Evolutionary conservation across 2,888 invertebrate genomes (phyloP).

Genomic region (Thumatha senex): DNA sequence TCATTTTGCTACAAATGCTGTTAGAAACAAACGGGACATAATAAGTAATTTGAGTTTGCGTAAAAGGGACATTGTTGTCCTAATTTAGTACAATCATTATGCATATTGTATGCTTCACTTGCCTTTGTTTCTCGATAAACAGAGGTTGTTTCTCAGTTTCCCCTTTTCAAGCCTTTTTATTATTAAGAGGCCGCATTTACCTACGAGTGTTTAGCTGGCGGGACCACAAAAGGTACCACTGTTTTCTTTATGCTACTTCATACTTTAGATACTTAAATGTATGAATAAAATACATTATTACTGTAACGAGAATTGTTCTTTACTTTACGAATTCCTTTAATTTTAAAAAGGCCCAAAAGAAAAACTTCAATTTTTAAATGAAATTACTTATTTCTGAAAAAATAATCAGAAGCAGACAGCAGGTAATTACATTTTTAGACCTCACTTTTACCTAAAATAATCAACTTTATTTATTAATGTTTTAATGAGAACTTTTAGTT

Average conservation of each 20-base stretch:
- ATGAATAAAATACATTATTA: conserved; percentile 7
- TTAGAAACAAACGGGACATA: conserved; percentile 56
- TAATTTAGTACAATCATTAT: conserved; percentile 79
- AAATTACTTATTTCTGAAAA: too few species aligned
- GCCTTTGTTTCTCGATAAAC: conserved; percentile 76
- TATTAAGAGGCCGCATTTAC: conserved; percentile 67
- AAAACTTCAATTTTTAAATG: too few species aligned
- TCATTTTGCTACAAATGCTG: conserved; percentile 19
- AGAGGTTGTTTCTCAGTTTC: conserved; percentile 64
- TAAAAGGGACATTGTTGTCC: conserved; percentile 63
- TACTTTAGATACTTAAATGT: conserved; percentile 9
- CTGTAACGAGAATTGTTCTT: neutral
- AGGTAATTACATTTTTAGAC: too few species aligned
- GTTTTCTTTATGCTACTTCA: conserved; percentile 19
- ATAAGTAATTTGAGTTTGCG: conserved; percentile 69
- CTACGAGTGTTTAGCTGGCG: conserved; percentile 56
- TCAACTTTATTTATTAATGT: too few species aligned
- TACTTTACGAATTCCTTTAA: conserved; percentile 2
- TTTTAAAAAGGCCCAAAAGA: too few species aligned
- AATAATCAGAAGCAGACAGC: too few species aligned
- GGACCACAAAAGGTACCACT: conserved; percentile 37
- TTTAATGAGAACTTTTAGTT: too few species aligned
- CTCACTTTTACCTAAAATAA: too few species aligned
- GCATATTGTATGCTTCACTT: conserved; percentile 74
- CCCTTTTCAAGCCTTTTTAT: conserved; percentile 67